Evolutionary conservation across 2,888 invertebrate species (phyloP).

Genomic region (Acronicta aceris): DNA sequence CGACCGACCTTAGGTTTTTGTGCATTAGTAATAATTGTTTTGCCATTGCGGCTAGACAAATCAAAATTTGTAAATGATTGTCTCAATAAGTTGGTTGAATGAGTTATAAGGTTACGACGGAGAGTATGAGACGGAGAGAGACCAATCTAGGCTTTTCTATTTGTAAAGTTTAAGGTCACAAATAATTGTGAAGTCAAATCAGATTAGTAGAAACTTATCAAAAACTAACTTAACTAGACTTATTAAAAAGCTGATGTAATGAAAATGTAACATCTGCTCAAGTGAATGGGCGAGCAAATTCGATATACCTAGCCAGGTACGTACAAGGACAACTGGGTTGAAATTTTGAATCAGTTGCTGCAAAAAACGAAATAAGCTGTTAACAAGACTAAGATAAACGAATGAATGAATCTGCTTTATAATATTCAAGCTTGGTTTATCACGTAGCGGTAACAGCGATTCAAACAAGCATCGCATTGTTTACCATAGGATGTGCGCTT

Average conservation of each 20-base stretch:
- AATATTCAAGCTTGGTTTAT: slow-evolving; percentile 13
- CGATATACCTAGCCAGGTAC: no score
- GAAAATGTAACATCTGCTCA: not conserved
- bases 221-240: no score
- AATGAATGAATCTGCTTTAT: not conserved
- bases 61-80: slow-evolving; percentile 1
- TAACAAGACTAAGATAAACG: not conserved
- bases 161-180: not conserved
- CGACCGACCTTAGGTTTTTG: slow-evolving; percentile 38
- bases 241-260: not conserved
- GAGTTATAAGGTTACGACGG: slow-evolving; percentile 27
- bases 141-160: not conserved
- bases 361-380: not conserved
- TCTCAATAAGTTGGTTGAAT: slow-evolving; percentile 25
- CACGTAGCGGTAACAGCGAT: slow-evolving; percentile 14
- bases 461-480: slow-evolving; percentile 28
- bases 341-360: not conserved
- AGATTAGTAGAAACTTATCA: no score
- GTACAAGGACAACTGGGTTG: no score
- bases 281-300: not conserved
- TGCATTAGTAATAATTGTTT: slow-evolving; percentile 25
- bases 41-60: slow-evolving; percentile 7
- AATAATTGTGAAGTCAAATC: no score
- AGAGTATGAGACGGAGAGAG: slow-evolving; percentile 8
- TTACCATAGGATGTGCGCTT: slow-evolving; percentile 25